Base-by-base conservation (phyloP, 2,888 invertebrate species). In the Taphrorychus bicolor region DNA sequence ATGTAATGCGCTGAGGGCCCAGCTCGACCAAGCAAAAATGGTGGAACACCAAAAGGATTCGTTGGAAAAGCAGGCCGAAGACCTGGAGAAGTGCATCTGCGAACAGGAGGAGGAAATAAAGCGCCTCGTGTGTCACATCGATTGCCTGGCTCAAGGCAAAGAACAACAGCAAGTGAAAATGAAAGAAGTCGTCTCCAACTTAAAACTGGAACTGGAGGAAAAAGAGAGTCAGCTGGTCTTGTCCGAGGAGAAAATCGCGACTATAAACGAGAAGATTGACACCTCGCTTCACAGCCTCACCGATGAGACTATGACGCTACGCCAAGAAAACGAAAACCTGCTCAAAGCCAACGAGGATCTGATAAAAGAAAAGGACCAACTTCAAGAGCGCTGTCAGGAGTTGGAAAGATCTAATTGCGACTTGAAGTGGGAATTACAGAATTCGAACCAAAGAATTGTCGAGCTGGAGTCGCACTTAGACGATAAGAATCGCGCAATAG, bases 71-170 rank as follows among this genome's bases (percentile, higher is more conserved):
- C 85, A 85, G 79, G 76, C 87, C 48, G 83, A 85, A 71, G 86
- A 87, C 79, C 80, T 83, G 41, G 86, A 87, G 76, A 85, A 85
- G 70, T 84, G 84, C 76, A 81, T 85, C 32, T 83, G 84, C 77
- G 87, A 86, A 71, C 86, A 86, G 79, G 86, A 85, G 59, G 84
- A 85, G 73, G 87, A 87, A 81, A 87, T 87, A 42, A 85, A 83
- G 78, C 83, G 83, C 74, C 78, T 87, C 64, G 83, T 85, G 0
- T 69, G 77, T 60, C 86, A 87, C 78, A 84, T 87, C 45, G 85
- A 87, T 73, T 80, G 80, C 70, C 76, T 87, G 66, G 81, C 80
- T 16, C 70, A 77, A 68, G 77, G 78, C 24, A 71, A 78, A 41
- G 80, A 80, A 58, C 74, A 79, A 23, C 78, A 82, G 70, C 79